A percentile compares a stretch with the other conserved stretches of the same genome.
Conservation (phyloP, 2,888 invertebrate species). For the Synergus umbraculus region DNA sequence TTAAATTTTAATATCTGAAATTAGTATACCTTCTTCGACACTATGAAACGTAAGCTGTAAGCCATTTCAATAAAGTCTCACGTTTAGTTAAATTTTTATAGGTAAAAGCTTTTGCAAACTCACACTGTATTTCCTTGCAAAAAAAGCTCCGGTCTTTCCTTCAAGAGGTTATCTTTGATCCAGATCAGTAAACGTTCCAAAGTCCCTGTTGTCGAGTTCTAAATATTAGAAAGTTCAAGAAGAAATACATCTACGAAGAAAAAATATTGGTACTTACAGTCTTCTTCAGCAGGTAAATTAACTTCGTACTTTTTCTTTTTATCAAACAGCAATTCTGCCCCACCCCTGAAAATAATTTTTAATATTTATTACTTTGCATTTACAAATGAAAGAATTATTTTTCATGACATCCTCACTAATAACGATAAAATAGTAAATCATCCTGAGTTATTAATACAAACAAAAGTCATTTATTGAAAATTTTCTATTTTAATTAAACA, state of each 20-base stretch:
- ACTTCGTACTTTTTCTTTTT: slow-evolving; percentile 87
- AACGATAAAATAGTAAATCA: not conserved
- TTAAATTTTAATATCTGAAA: not conserved
- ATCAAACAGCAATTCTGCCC: slow-evolving; percentile 93
- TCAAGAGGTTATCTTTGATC: slow-evolving; percentile 91
- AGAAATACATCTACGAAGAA: not conserved
- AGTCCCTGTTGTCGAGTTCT: slow-evolving; percentile 79
- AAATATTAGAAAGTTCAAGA: slow-evolving; percentile 37
- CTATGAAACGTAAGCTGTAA: not conserved
- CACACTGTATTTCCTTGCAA: slow-evolving; percentile 80
- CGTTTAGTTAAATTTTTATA: not conserved
- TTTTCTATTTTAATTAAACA: not conserved
- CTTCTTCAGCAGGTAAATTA: slow-evolving; percentile 81
- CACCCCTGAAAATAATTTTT: slow-evolving; percentile 83
- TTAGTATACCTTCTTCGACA: not conserved
- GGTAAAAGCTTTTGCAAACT: slow-evolving; percentile 60
- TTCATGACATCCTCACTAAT: not conserved
- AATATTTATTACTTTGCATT: not conserved
- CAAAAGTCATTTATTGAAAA: not conserved
- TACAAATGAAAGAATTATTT: slow-evolving; percentile 64
- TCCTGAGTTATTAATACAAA: not conserved
- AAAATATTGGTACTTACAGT: slow-evolving; percentile 76
- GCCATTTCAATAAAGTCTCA: not conserved
- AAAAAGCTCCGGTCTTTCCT: slow-evolving; percentile 87
- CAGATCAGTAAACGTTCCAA: slow-evolving; percentile 86